Conservation (phyloP, 2,797 vertebrate genomes). For the Anableps anableps region DNA sequence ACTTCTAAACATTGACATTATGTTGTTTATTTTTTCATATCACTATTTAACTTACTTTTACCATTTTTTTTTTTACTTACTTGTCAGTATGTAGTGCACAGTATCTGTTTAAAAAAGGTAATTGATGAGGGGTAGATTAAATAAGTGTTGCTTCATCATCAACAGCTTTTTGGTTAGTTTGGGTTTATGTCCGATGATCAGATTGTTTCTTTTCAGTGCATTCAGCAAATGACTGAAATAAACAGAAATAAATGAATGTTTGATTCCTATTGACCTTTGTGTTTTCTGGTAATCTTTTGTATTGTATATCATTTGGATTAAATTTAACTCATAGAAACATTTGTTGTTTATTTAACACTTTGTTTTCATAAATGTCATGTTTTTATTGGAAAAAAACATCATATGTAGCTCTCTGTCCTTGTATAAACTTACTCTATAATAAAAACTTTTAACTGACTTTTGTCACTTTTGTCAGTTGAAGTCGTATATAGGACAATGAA, state of each 20-base stretch:
- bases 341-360: slow-evolving; percentile 11
- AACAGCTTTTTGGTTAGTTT: not conserved
- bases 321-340: not conserved
- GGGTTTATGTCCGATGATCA: not conserved
- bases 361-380: slow-evolving; percentile 27
- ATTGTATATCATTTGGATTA: slow-evolving; percentile 8
- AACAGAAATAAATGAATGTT: not conserved
- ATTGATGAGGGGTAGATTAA: not conserved
- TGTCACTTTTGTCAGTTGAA: slow-evolving; percentile 24
- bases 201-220: not conserved
- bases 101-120: not conserved
- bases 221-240: not conserved
- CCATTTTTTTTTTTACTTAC: too few relatives aligned
- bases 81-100: not conserved
- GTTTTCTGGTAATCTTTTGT: not conserved
- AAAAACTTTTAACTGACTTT: slow-evolving; percentile 64
- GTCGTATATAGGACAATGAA: not conserved
- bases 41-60: not conserved
- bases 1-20: not conserved
- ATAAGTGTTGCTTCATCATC: not conserved
- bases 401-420: slow-evolving; percentile 50
- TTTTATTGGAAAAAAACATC: slow-evolving; percentile 27
- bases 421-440: slow-evolving; percentile 60
- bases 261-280: slow-evolving; percentile 18
- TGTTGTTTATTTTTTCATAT: not conserved